Conservation (phyloP, 2,113 vertebrate species). For the Motacilla alba region DNA sequence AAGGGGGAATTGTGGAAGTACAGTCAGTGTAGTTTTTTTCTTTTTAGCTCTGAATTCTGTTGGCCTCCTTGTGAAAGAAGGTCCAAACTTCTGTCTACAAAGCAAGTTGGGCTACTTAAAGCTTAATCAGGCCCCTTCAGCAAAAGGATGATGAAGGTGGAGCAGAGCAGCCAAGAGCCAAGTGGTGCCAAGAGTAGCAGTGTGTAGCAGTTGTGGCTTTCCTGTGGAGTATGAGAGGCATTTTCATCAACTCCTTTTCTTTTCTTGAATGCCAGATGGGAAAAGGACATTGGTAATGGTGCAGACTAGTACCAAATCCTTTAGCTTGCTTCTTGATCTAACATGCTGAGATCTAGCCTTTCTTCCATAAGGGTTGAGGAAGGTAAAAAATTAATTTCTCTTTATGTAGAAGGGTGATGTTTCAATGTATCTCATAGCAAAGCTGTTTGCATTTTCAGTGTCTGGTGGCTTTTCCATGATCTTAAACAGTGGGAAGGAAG, state of each 20-base stretch:
- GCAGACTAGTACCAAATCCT: not conserved
- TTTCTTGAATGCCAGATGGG: not conserved
- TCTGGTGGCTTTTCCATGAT: not conserved
- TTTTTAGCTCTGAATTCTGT: not conserved
- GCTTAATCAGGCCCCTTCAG: not conserved
- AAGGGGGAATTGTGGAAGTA: not conserved
- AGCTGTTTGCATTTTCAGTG: not conserved
- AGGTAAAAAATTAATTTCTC: not conserved
- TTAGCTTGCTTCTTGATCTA: not conserved
- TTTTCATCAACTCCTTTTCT: not conserved
- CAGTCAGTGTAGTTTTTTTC: not conserved
- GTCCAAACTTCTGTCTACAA: not conserved
- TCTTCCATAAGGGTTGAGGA: not conserved
- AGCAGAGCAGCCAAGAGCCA: not conserved
- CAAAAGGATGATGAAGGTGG: not conserved
- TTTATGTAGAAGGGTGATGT: not conserved
- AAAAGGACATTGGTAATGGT: not conserved
- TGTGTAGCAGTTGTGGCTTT: not conserved
- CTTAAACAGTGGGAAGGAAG: not conserved
- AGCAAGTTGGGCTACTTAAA: not conserved
- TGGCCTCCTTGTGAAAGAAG: not conserved
- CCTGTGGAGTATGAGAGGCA: not conserved
- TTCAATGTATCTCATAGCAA: not conserved
- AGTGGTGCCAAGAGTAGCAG: not conserved
- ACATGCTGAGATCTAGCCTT: not conserved